Evolutionary conservation across 2,797 vertebrate genomes (phyloP).

Genomic region (Phoeniculus purpureus): DNA sequence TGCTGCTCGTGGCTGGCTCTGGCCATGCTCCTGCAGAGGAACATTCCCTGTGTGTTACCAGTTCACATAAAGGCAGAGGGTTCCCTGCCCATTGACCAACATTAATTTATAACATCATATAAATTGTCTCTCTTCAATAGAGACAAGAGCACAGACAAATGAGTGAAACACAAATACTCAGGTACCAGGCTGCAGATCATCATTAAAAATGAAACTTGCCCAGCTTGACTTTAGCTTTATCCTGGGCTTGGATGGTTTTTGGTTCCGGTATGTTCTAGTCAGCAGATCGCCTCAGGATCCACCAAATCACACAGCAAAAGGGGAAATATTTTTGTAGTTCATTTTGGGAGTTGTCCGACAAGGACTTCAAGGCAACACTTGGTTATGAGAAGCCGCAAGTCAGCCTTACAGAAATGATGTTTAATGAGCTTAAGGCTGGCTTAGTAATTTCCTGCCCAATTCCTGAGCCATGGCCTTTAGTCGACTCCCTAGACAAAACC

Average conservation of each 20-base stretch:
- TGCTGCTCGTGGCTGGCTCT: fast-evolving
- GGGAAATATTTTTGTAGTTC: background rate
- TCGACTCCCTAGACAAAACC: background rate
- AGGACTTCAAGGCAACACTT: background rate
- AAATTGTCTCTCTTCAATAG: no score
- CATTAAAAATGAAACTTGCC: background rate
- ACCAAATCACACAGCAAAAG: background rate
- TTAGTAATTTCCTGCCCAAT: constrained; percentile 27
- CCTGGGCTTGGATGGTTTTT: no score
- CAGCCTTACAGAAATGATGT: background rate
- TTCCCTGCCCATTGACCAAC: background rate
- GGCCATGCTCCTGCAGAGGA: background rate
- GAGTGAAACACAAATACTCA: constrained; percentile 22
- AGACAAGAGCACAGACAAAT: constrained; percentile 37
- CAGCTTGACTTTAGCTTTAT: background rate
- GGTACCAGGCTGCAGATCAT: no score
- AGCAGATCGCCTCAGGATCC: no score
- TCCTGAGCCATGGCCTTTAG: background rate
- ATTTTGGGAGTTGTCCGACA: background rate
- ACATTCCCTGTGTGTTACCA: fast-evolving
- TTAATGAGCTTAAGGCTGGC: background rate
- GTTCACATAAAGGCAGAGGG: background rate
- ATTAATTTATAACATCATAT: background rate
- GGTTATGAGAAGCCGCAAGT: background rate
- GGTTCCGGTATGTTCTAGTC: no score